Base-by-base conservation (phyloP, 2,797 vertebrate species). In the Helicolenus hilgendorfi region DNA sequence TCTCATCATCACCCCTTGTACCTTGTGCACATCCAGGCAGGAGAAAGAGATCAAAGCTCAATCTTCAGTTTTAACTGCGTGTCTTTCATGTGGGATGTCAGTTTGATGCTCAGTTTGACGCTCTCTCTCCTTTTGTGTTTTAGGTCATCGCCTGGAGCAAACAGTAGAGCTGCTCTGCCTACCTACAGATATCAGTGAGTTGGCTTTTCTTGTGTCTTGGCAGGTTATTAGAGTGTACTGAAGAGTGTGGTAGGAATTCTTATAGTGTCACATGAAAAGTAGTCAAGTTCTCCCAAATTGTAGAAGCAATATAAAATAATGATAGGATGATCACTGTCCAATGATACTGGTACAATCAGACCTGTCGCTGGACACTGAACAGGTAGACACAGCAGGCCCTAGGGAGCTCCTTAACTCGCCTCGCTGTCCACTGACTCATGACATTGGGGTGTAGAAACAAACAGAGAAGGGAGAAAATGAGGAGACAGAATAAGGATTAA, bases 101-200 rank as follows among this genome's bases (percentile, higher is more conserved):
- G 35, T 89, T 84, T 81, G 72, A 91, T 70, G 60, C 84, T 87
- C 77, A 78, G 77, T 72, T 77, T 92, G 85, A 91, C 20, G 11
- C 41, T 72, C 41, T 60, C 77, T 92, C 49, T 86, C 31, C 63
- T 84, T 90, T 77, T 89, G 63, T 91, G 81, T 94, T 94, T 88
- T 86, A 91, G 93, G 88, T 88, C 74, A 82, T 77, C 18, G 81
- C 89, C 89, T 92, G 88, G 60, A 90, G 87, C 84, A 77, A 81
- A 88, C 59, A 72, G 53, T 84, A 58, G 84, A 92, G 87, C 81
- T 80, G 71, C 85, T 87, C 83, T 83, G 84, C 87, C 87, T 79
- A 74, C 87, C 83, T 84, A 88, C 89, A 5, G 45, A 92, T 91
- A 94, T 85, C 88, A 84, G 95, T 95, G 88, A 95, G 94, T 94